These are phyloP conservation scores for Agonopterix alstromeriana DNA, from an alignment of 2,888 invertebrate species.

Conservation along the genomic window DNA sequence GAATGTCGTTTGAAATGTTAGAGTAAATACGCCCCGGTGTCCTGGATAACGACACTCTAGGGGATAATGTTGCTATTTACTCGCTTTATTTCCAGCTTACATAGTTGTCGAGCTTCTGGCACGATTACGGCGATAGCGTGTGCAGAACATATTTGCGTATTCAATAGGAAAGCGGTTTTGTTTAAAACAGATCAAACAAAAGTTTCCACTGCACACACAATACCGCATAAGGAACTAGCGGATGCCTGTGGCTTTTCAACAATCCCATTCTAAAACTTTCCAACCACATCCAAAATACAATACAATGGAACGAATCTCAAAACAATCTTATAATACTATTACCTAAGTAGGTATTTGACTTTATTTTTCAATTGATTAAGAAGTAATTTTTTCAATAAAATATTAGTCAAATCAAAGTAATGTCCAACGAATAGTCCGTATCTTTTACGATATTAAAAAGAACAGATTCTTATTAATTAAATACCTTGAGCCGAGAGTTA, in stretches of 20 bases:
- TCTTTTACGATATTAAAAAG: neutral
- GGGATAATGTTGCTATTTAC: slow-evolving; percentile 6
- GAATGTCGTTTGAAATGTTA: slow-evolving; percentile 3
- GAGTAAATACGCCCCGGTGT: slow-evolving; percentile 4
- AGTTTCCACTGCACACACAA: neutral
- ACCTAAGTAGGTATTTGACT: too few relatives aligned
- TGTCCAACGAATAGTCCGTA: too few relatives aligned
- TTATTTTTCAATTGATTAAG: too few relatives aligned
- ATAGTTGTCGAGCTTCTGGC: neutral
- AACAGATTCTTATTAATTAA: neutral
- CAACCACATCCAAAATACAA: too few relatives aligned
- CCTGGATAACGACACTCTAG: slow-evolving; percentile 5
- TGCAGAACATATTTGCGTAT: too few relatives aligned
- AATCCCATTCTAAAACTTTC: neutral
- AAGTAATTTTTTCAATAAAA: too few relatives aligned
- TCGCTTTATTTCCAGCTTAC: slow-evolving; percentile 1
- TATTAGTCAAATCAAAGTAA: too few relatives aligned
- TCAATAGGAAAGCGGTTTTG: neutral
- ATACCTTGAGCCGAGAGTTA: neutral
- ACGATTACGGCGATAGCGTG: neutral
- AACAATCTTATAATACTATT: too few relatives aligned
- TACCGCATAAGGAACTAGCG: slow-evolving; percentile 4
- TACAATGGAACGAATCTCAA: too few relatives aligned
- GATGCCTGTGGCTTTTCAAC: slow-evolving; percentile 3
- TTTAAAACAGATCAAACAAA: slow-evolving; percentile 6